These are phyloP conservation scores for human (Homo sapiens) DNA, from an alignment of 2,113 vertebrate species.

Conservation along the genomic window DNA sequence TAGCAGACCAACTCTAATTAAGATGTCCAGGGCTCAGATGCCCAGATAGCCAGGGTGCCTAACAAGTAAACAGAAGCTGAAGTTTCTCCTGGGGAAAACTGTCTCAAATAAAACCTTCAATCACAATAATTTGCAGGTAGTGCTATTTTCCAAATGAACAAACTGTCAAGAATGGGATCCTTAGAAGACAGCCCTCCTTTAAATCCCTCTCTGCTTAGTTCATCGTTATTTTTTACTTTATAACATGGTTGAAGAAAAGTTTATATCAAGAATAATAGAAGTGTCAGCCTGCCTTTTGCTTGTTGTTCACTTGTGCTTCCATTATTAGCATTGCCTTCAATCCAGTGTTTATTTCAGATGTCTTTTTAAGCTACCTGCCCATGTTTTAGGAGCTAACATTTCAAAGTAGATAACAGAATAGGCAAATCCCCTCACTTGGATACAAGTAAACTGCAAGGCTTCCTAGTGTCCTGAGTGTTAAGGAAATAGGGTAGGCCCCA, in stretches of 20 bases:
- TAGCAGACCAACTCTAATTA: slow-evolving; percentile 28
- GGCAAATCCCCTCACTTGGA: neutral
- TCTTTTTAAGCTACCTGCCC: neutral
- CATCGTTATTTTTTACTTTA: neutral
- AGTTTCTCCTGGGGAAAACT: neutral
- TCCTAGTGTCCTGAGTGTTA: neutral
- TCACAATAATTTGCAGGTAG: neutral
- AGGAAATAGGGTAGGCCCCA: neutral
- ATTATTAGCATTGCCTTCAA: neutral
- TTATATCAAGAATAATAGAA: neutral
- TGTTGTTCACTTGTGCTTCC: neutral
- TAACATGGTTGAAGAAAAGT: neutral
- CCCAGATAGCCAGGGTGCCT: neutral
- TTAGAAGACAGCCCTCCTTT: neutral
- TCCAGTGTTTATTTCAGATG: neutral
- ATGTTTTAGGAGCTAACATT: neutral
- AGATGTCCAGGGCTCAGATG: slow-evolving; percentile 22
- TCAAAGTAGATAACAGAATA: neutral
- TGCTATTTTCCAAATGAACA: neutral
- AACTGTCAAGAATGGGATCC: neutral
- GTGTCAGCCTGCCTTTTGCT: neutral
- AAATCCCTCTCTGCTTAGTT: neutral
- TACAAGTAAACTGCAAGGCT: neutral
- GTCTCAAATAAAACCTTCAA: neutral
- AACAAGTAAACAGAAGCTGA: neutral